A percentile compares a stretch with the other conserved stretches of the same genome.
These are phyloP conservation scores for Sinhomidia bicolor DNA, from an alignment of 2,888 invertebrate species.

Conservation along the genomic window DNA sequence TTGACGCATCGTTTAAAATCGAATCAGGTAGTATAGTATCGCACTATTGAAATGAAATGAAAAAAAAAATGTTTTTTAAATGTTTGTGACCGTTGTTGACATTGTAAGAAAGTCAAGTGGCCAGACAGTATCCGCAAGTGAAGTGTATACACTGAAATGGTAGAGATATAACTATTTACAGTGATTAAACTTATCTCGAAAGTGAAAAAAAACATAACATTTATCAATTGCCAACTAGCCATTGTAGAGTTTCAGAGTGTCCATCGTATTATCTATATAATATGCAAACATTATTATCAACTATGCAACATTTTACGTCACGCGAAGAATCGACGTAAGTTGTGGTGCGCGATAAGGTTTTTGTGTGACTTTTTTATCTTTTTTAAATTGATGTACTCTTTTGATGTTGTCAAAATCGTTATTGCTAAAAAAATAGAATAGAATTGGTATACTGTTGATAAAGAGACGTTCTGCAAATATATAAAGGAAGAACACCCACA, in stretches of 20 bases:
- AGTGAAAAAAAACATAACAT: background rate
- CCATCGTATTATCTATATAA: background rate
- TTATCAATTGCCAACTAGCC: too few species aligned
- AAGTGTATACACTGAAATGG: background rate
- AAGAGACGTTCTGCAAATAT: background rate
- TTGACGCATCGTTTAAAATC: background rate
- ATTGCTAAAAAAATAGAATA: background rate
- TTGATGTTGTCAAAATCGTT: background rate
- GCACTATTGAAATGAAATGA: background rate
- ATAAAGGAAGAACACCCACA: background rate
- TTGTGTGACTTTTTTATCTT: background rate
- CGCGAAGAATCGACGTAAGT: background rate
- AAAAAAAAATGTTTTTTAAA: background rate
- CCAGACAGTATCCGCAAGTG: background rate
- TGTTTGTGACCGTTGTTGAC: background rate
- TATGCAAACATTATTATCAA: background rate
- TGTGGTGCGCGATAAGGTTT: background rate
- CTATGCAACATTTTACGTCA: background rate
- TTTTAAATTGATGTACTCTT: background rate
- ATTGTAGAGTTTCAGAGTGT: too few species aligned
- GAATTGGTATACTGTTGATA: background rate
- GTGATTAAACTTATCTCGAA: background rate
- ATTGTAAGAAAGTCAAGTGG: constrained; percentile 1
- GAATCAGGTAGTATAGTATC: background rate
- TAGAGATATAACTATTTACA: background rate